A percentile compares a stretch with the other conserved stretches of the same genome.
Conservation (phyloP, 2,888 invertebrate species). For the Cryptophagus acutangulus region DNA sequence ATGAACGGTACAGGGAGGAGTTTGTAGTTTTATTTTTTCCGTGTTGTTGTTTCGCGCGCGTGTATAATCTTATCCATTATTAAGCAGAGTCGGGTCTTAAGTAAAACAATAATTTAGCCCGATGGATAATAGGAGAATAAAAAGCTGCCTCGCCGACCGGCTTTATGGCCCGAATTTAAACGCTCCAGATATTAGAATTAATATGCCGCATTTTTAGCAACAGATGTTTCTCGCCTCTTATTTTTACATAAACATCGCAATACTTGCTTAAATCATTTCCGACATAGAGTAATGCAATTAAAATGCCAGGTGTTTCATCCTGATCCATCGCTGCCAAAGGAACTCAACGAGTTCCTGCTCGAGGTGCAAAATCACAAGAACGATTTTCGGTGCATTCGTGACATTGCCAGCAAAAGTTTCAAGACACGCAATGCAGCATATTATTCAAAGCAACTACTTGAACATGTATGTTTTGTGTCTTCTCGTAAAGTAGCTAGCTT, state of each 20-base stretch:
- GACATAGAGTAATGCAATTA: no score
- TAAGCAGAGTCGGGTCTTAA: slow-evolving; percentile 46
- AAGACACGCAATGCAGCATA: neutral
- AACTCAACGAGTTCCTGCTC: slow-evolving; percentile 40
- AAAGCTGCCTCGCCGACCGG: slow-evolving; percentile 31
- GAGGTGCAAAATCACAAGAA: slow-evolving; percentile 38
- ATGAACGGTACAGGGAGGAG: no score
- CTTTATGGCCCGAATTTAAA: slow-evolving; percentile 39
- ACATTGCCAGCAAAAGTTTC: slow-evolving; percentile 23
- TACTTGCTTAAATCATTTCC: no score
- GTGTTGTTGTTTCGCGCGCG: slow-evolving; percentile 22
- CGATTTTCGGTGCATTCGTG: slow-evolving; percentile 41
- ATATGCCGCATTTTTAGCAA: slow-evolving; percentile 43
- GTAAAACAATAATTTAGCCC: slow-evolving; percentile 48
- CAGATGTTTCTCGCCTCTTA: slow-evolving; percentile 40
- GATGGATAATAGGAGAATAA: slow-evolving; percentile 46
- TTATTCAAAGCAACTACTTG: neutral
- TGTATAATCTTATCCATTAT: slow-evolving; percentile 47
- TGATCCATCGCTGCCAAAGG: slow-evolving; percentile 38
- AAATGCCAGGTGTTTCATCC: slow-evolving; percentile 34
- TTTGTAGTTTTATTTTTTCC: no score
- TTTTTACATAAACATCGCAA: slow-evolving; percentile 33
- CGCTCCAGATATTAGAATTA: slow-evolving; percentile 40
- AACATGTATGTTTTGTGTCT: neutral
- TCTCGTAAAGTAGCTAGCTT: neutral